These are phyloP conservation scores for Sceloporus tristichus DNA, from an alignment of 2,113 vertebrate genomes.

Conservation along the genomic window DNA sequence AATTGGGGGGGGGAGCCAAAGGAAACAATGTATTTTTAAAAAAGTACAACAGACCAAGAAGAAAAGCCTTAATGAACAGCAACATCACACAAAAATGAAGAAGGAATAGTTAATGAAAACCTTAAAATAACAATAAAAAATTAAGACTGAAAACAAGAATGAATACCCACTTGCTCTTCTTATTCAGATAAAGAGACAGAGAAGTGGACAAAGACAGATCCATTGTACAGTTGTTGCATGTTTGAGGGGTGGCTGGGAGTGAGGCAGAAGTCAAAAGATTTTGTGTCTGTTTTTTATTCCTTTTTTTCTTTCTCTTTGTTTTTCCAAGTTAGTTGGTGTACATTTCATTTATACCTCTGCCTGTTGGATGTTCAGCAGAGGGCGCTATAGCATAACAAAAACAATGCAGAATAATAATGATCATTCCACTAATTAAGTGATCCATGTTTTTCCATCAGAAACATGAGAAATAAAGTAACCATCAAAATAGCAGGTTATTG, in stretches of 20 bases:
- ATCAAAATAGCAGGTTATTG: conserved; percentile 18
- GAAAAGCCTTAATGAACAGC: too few relatives aligned
- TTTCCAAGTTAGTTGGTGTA: not conserved
- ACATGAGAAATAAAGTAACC: not conserved
- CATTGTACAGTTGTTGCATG: not conserved
- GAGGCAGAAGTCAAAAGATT: not conserved
- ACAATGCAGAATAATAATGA: not conserved
- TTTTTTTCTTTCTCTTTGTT: not conserved
- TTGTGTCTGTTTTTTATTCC: too few relatives aligned
- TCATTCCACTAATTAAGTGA: not conserved
- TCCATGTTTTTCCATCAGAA: conserved; percentile 10
- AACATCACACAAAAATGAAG: too few relatives aligned
- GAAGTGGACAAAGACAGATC: too few relatives aligned
- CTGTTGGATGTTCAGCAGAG: conserved; percentile 25
- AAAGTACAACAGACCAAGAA: not conserved
- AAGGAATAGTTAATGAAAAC: too few relatives aligned
- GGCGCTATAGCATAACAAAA: conserved; percentile 23
- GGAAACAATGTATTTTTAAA: not conserved
- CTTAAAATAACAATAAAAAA: not conserved
- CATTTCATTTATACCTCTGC: conserved; percentile 16
- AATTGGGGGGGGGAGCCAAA: not conserved
- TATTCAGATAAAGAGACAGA: too few relatives aligned
- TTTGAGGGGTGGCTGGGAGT: not conserved
- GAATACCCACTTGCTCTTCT: not conserved
- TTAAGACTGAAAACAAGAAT: not conserved